Evolutionary conservation across 2,888 invertebrate species (phyloP), one percentile per base, ranked within the genome.

Genomic region (Dysmachus trigonus): DNA sequence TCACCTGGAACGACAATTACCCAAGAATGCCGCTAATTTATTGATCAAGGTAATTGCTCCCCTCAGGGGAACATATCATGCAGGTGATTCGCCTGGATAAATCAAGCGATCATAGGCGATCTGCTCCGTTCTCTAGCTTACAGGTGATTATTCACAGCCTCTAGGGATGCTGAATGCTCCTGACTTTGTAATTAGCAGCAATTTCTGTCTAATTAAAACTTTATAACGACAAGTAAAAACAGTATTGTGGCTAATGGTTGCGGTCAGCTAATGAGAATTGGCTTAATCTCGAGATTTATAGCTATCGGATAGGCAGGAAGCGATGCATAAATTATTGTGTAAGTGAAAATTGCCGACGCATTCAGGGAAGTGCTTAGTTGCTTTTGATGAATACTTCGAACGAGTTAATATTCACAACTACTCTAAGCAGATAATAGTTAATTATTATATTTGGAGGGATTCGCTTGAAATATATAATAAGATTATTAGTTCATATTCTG

Each of bases 191-290:
- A 76, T 76, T 76, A 76, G 35, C 33, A 41, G 41, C 38, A 38
- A 76, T 76, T 76, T 76, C 35, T 76, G 76, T 76, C 76, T 76
- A 76, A 76, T 76, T 76, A 76, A 76, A 41, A 76, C 13, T 38
- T 76, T 76, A 76, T 76, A 76, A 18, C 76, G 76, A 76, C 76
- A 76, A 76, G 76, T 38, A 8, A 76, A 76, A 38, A 38, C 35
- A 76, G 38, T 76, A 38, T 76, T 76, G 41, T 41, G 76, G 38
- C 35, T 76, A 76, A 76, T 76, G 33, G 27, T 38, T 38, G 27
- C 35, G 31, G n/a, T 33, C 18, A 72, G 8, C 73, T 73, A 73
- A 73, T 73, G 15, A 31, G 73, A 33, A 35, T 73, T 73, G 73
- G 33, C 73, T 73, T 15, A 31, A 73, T 73, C 31, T 31, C 8